These are phyloP conservation scores for Glyphotaelius pellucidus DNA, from an alignment of 2,888 invertebrate genomes.

Conservation along the genomic window DNA sequence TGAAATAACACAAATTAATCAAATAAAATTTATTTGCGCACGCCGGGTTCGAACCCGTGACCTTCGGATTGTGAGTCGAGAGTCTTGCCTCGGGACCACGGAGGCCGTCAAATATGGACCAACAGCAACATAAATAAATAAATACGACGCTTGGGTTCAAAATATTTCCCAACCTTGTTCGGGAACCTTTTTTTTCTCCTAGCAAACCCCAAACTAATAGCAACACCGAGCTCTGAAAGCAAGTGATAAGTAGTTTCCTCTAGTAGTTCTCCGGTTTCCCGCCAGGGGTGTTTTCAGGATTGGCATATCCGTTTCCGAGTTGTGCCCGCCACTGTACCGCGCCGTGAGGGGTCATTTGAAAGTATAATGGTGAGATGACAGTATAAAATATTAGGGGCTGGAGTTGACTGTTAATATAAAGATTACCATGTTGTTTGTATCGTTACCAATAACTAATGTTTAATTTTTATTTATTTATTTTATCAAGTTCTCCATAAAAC, in stretches of 20 bases:
- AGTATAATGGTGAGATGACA: neutral
- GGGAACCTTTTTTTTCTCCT: neutral
- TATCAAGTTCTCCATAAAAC: no score
- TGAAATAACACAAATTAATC: no score
- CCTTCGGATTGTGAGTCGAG: no score
- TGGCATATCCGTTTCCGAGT: slow-evolving; percentile 1
- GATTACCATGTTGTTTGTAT: neutral
- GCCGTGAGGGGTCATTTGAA: slow-evolving; percentile 4
- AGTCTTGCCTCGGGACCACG: no score
- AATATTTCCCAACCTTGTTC: neutral
- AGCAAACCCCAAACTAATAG: neutral
- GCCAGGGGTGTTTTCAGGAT: neutral
- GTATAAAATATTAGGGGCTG: neutral
- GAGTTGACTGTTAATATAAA: neutral
- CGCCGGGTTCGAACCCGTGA: no score
- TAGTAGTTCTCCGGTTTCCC: slow-evolving; percentile 1
- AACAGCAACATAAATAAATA: no score
- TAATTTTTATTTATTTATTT: no score
- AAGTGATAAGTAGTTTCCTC: neutral
- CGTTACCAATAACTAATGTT: neutral
- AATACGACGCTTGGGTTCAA: neutral
- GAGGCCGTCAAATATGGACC: no score
- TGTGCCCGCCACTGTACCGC: neutral
- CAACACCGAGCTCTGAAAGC: neutral
- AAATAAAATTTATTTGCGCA: no score